Base-by-base conservation (phyloP, 1,140 invertebrate genomes). In the Triops cancriformis region DNA sequence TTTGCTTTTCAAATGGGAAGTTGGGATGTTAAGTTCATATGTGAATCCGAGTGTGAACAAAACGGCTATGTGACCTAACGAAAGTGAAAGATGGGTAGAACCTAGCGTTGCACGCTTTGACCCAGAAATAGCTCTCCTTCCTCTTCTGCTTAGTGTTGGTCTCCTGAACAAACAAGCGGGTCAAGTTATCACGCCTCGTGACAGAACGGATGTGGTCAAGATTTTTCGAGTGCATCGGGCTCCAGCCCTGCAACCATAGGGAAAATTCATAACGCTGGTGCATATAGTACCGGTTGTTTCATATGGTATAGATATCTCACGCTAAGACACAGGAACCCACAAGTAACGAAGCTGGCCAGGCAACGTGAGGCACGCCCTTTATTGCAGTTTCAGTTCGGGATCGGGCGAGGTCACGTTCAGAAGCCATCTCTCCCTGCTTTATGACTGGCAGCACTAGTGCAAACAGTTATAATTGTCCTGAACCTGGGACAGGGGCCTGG, bases 161-260 rank as follows among this genome's bases (percentile, higher is more conserved):
- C 51, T 64, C 14, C 14, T 64, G 2, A 64, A 64, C 14, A 64
- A 64, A 64, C 23, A 64, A 64, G 51, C 51, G 51, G 51, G 51
- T 64, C 23, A 64, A 64, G 23, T 64, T 64, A 23, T 64, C 51
- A 64, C 51, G 51, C 51, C 51, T 64, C 51, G 51, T 64, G 51
- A 23, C 14, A 7, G 51, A 64, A 23, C 51, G 51, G 51, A 64
- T 64, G 51, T 23, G 51, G 51, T 64, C 51, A 64, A 64, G 14
- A n/a, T 64, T 64, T 64, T 64, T 64, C 6, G 14, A n/a, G 51
- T 23, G 23, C 5, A 64, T n/a, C 51, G 18, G 23, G 51, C 23
- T n/a, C 4, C 43, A 64, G 14, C 23, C 51, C 0, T n/a, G 9
- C 51, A n/a, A 64, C n/a, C 5, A 18, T 64, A 64, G 23, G 51